Conservation (phyloP, 2,113 vertebrate species). For the Edolisoma coerulescens region DNA sequence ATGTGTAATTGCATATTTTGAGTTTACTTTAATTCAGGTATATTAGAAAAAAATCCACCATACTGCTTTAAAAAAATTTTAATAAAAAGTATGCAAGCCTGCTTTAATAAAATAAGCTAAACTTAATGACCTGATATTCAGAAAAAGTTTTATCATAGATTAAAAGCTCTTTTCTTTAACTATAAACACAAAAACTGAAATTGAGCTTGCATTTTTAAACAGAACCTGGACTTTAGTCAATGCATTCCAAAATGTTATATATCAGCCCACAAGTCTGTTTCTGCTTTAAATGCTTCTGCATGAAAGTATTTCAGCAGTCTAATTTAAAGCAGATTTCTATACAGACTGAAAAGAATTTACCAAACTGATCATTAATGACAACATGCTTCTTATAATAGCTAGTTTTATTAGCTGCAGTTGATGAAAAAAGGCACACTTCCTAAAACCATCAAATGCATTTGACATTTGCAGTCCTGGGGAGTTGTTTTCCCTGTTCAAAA, state of each 20-base stretch:
- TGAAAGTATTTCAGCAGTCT: background rate
- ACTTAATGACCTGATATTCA: background rate
- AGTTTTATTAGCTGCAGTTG: constrained; percentile 2
- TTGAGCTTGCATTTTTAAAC: background rate
- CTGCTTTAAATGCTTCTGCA: background rate
- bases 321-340: constrained; percentile 35
- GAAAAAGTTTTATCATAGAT: background rate
- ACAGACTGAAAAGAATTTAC: background rate
- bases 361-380: background rate
- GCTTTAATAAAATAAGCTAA: background rate
- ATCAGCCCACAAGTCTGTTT: background rate
- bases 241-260: background rate
- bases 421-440: constrained; percentile 1
- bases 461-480: constrained; percentile 10
- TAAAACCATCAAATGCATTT: background rate
- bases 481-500: background rate
- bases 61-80: background rate
- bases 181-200: background rate
- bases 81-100: background rate
- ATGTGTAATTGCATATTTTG: background rate
- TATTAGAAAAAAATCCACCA: background rate
- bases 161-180: background rate
- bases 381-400: background rate
- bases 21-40: background rate
- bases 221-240: background rate